Percentiles rank a stretch among this genome's conserved stretches.
Evolutionary conservation across 2,888 invertebrate species (phyloP).

Genomic region (Mythimna lalbum): DNA sequence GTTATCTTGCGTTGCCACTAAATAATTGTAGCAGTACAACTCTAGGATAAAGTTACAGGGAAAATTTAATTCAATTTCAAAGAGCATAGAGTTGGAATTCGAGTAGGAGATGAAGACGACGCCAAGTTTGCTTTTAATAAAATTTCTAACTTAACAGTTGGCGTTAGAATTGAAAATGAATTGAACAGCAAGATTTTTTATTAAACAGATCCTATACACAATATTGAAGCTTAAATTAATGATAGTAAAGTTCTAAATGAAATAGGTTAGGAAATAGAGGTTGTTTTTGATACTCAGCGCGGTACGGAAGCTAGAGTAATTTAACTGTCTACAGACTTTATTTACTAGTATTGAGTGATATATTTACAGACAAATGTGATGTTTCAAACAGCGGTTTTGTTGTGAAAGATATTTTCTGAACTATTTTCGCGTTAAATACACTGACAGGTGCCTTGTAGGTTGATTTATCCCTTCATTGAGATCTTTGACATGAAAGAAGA

Average conservation of each 20-base stretch:
- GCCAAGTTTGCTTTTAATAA: slow-evolving; percentile 62
- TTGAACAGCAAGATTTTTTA: slow-evolving; percentile 65
- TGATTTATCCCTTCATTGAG: slow-evolving; percentile 49
- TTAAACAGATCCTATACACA: slow-evolving; percentile 30
- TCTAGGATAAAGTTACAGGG: slow-evolving; percentile 41
- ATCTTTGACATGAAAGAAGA: slow-evolving; percentile 20
- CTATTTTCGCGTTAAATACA: slow-evolving; percentile 65
- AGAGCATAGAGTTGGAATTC: slow-evolving; percentile 62
- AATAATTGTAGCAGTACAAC: slow-evolving; percentile 86
- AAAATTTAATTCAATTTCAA: slow-evolving; percentile 59
- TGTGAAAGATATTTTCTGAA: slow-evolving; percentile 67
- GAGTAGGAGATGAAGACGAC: slow-evolving; percentile 15
- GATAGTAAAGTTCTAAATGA: slow-evolving; percentile 63
- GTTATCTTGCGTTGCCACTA: slow-evolving; percentile 84
- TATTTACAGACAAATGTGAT: slow-evolving; percentile 83
- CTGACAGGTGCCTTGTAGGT: slow-evolving; percentile 46
- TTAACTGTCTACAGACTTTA: slow-evolving; percentile 82
- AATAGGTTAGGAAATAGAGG: slow-evolving; percentile 42
- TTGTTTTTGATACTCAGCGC: slow-evolving; percentile 73
- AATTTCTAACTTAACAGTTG: slow-evolving; percentile 75
- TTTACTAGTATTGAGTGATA: slow-evolving; percentile 82
- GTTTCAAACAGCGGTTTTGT: slow-evolving; percentile 72
- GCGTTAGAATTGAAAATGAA: slow-evolving; percentile 78
- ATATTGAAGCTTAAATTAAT: slow-evolving; percentile 64
- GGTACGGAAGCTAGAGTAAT: slow-evolving; percentile 82